phyloP scores from a whole-genome alignment of 2,113 vertebrate genomes.

The Lepidothrix coronata region DNA sequence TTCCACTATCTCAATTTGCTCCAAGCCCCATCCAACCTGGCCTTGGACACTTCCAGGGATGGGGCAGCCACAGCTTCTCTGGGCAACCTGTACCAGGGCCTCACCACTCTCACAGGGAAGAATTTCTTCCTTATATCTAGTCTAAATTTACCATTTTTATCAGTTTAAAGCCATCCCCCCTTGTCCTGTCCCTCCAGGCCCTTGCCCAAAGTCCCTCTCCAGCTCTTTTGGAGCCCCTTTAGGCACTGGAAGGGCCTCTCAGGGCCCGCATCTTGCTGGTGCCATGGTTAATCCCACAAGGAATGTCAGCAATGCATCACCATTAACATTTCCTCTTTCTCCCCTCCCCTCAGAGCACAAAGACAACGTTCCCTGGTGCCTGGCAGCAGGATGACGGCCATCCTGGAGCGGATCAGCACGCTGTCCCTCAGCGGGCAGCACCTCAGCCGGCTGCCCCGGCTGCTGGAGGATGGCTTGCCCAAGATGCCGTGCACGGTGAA shows the following conservation, averaged over 20 bases:
- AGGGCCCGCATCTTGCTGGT: accelerated
- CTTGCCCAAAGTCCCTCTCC: background rate
- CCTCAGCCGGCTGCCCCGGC: conserved; percentile 75
- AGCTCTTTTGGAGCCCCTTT: background rate
- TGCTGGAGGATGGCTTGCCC: conserved; percentile 78
- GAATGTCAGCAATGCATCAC: background rate
- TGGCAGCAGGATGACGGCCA: conserved; percentile 64
- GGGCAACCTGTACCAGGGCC: accelerated
- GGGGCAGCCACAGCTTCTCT: background rate
- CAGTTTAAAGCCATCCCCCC: background rate
- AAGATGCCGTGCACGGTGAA: conserved; percentile 80
- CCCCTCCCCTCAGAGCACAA: background rate
- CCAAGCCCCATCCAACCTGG: accelerated
- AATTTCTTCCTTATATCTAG: background rate
- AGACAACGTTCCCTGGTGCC: accelerated
- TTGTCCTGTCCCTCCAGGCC: background rate
- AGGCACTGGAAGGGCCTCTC: background rate
- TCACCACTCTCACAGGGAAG: accelerated
- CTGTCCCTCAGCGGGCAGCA: conserved; percentile 83
- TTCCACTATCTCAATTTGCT: background rate
- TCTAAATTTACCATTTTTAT: no score
- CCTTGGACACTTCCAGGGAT: background rate
- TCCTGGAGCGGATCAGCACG: conserved; percentile 81
- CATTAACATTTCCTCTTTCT: background rate
- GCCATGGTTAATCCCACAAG: background rate